Base-by-base conservation (phyloP, 2,888 invertebrate genomes). In the Nomada goodeniana region DNA sequence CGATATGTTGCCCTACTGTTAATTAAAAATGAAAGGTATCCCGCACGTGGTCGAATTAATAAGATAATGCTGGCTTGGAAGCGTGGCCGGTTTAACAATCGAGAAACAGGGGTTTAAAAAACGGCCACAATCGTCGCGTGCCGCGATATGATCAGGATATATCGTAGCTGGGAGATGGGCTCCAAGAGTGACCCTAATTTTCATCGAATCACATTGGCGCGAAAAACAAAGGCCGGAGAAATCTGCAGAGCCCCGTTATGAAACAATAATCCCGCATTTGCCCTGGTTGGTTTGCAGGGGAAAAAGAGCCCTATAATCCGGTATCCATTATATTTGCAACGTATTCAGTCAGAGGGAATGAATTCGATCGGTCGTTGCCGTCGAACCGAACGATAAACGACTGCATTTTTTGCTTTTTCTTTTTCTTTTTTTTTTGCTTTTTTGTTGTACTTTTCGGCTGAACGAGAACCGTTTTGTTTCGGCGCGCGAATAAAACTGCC, bases 221-320 rank as follows among this genome's bases (percentile, higher is more conserved):
- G 64, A 18, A 50, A 70, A 83, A 82, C 69, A 82, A 83, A 74
- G 82, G 50, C 65, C 47, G 29, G 61, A 65, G 78, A 80, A 72
- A 82, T 82, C 72, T 70, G 76, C 55, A 53, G 61, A 67, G 42
- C 18, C 36, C 65, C 64, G 80, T 85, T 85, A 82, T 80, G 82
- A 87, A 84, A 87, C 87, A 84, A 86, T 86, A 86, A 86, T 86
- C 82, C 76, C 69, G 73, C 78, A 75, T 86, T 65, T 82, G 79
- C 70, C 65, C 55, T 36, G 47, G 69, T 63, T 18, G 57, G 69
- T 42, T 60, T 53, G 67, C 60, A 61, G 47, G 59, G 10, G 50
- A 64, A 59, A 80, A 82, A 83, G 75, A 81, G 75, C 76, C 79
- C 85, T 83, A 80, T 87, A 87, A 87, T 85, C 81, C 86, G 65